phyloP scores from a whole-genome alignment of 2,888 invertebrate genomes.

The Hyles lineata region DNA sequence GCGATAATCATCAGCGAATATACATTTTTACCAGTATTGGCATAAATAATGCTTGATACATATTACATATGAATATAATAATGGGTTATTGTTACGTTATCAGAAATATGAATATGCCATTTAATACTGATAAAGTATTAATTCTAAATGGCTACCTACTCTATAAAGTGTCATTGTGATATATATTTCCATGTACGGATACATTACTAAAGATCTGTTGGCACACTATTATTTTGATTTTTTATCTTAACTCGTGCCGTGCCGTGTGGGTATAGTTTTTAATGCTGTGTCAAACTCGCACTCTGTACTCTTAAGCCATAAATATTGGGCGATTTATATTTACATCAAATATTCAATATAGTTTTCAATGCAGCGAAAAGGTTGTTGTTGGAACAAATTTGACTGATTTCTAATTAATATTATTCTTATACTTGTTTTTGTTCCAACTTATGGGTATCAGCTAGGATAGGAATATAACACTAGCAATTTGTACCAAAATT shows the following conservation, averaged over 20 bases:
- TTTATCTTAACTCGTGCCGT: not conserved
- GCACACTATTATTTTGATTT: not conserved
- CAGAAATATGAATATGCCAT: too few relatives aligned
- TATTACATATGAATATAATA: too few relatives aligned
- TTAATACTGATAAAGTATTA: not conserved
- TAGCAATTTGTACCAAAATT: not conserved
- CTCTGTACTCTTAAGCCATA: too few relatives aligned
- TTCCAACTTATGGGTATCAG: not conserved
- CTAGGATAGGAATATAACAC: not conserved
- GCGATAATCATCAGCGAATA: too few relatives aligned
- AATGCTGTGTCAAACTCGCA: too few relatives aligned
- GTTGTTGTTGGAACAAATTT: not conserved
- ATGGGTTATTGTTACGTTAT: too few relatives aligned
- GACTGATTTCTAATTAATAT: too few relatives aligned
- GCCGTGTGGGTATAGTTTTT: not conserved
- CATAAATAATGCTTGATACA: too few relatives aligned
- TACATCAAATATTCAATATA: not conserved
- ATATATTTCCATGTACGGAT: not conserved
- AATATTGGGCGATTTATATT: too few relatives aligned
- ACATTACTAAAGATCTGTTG: slow-evolving; percentile 1
- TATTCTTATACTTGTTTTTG: too few relatives aligned
- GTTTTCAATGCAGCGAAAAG: not conserved
- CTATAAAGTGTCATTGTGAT: not conserved
- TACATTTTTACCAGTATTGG: too few relatives aligned
- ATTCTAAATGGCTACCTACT: not conserved